Base-by-base conservation (phyloP, 2,113 vertebrate species). In the Hippocampus barbouri region DNA sequence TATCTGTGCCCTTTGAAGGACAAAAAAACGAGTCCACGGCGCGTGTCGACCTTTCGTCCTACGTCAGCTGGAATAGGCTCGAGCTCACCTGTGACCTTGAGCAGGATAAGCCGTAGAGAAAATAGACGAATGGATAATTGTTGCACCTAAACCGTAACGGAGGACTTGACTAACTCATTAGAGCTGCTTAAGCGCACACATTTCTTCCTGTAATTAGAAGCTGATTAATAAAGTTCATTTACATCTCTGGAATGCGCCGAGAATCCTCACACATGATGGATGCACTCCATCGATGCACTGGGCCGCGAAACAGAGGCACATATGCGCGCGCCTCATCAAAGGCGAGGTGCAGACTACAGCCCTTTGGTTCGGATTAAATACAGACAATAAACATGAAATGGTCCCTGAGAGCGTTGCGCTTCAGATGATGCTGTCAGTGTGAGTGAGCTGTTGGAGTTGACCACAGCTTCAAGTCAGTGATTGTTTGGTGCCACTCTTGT, bases 201-300 rank as follows among this genome's bases (percentile, higher is more conserved):
- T 79, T 78, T 80, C 78, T 82, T 57, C 65, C 77, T 74, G 70
- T 83, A 88, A 87, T 88, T 85, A 81, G 73, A 21, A 57, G 74
- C 69, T 84, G 78, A 87, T 88, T 80, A 84, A 82, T 79, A 77
- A 75, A 75, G 67, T 83, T 83, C 71, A 73, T 83, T 84, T 68
- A 47, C 70, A 72, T 62, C 61, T 77, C 68, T 69, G 73, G 77
- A 59, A 70, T 78, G 59, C 27, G 64, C 25, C 1, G 18, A 43
- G 68, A 68, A 77, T 41, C 47, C 59, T 61, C 62, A 61, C 45
- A 4, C 14, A 43, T 70, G 71, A 79, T 81, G 65, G 82, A 74
- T 81, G 70, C 10, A 49, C 67, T 64, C 79, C 30, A 68, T 78
- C 80, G 72, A 73, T 60, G 16, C 56, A 57, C 67, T 70, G 70